These are phyloP conservation scores for Drosophila mettleri DNA, from an alignment of 2,888 invertebrate species.

Conservation along the genomic window DNA sequence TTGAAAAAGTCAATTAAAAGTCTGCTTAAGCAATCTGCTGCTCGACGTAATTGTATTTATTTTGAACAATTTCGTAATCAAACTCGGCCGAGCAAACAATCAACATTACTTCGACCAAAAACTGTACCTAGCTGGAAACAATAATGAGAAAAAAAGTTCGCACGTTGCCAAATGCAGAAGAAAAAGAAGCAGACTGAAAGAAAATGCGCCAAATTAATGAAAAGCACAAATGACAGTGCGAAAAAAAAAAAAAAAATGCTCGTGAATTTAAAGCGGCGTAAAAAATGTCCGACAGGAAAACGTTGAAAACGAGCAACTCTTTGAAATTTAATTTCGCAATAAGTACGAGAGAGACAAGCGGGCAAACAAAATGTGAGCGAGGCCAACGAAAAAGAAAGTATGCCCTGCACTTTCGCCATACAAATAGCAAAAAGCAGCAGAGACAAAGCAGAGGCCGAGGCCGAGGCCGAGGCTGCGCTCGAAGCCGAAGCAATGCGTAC, in stretches of 20 bases:
- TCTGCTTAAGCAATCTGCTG: slow-evolving; percentile 41
- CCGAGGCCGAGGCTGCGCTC: neutral
- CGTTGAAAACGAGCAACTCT: slow-evolving; percentile 52
- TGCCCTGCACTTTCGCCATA: slow-evolving; percentile 43
- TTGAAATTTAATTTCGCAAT: slow-evolving; percentile 74
- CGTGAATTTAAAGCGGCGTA: slow-evolving; percentile 59
- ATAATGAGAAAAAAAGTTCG: slow-evolving; percentile 66
- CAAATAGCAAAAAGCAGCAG: neutral
- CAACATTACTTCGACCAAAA: slow-evolving; percentile 75
- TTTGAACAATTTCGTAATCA: slow-evolving; percentile 80
- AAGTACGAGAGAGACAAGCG: slow-evolving; percentile 54
- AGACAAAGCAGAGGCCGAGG: neutral
- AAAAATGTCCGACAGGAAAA: slow-evolving; percentile 58
- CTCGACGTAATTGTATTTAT: slow-evolving; percentile 73
- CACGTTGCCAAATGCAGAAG: slow-evolving; percentile 50
- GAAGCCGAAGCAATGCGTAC: slow-evolving; percentile 21
- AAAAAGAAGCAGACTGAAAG: slow-evolving; percentile 24
- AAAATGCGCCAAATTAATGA: slow-evolving; percentile 68
- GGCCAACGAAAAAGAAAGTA: slow-evolving; percentile 54
- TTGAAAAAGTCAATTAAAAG: slow-evolving; percentile 72
- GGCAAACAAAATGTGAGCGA: slow-evolving; percentile 50
- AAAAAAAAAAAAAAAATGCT: slow-evolving; percentile 62
- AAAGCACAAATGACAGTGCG: slow-evolving; percentile 72
- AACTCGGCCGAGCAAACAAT: slow-evolving; percentile 76
- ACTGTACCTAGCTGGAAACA: slow-evolving; percentile 65